phyloP scores from a whole-genome alignment of 2,113 vertebrate species.

The Pholis gunnellus region DNA sequence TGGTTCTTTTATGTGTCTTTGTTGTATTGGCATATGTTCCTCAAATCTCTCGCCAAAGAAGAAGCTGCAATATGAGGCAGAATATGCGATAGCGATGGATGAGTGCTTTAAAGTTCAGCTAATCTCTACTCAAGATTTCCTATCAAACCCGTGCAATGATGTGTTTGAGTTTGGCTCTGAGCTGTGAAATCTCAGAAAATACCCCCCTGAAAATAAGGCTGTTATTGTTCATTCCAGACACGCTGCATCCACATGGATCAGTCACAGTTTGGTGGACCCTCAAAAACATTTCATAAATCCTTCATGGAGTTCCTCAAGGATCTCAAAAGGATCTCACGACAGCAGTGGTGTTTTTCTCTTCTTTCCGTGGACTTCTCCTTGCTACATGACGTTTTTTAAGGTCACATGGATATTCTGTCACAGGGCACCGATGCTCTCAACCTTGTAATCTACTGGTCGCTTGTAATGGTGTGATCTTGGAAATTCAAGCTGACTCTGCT shows the following conservation, averaged over 20 bases:
- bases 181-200: constrained; percentile 32
- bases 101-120: constrained; percentile 42
- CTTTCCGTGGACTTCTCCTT: not conserved
- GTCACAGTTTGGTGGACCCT: constrained; percentile 57
- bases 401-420: constrained; percentile 9
- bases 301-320: not conserved
- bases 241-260: constrained; percentile 37
- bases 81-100: constrained; percentile 24
- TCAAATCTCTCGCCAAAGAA: constrained; percentile 8
- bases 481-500: constrained; percentile 44
- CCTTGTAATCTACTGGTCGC: constrained; percentile 24
- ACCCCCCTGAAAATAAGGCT: constrained; percentile 31
- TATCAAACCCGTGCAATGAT: constrained; percentile 39
- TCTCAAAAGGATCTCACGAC: not conserved
- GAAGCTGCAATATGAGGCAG: constrained; percentile 3
- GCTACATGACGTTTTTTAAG: constrained; percentile 7
- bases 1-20: not conserved
- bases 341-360: not conserved
- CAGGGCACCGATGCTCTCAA: constrained; percentile 24
- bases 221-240: constrained; percentile 45
- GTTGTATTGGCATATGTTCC: not conserved
- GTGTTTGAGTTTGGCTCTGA: constrained; percentile 25
- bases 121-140: constrained; percentile 45
- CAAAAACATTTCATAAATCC: constrained; percentile 45
- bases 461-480: constrained; percentile 59